Evolutionary conservation across 1,140 invertebrate species (phyloP).

Genomic region (Achatina immaculata): DNA sequence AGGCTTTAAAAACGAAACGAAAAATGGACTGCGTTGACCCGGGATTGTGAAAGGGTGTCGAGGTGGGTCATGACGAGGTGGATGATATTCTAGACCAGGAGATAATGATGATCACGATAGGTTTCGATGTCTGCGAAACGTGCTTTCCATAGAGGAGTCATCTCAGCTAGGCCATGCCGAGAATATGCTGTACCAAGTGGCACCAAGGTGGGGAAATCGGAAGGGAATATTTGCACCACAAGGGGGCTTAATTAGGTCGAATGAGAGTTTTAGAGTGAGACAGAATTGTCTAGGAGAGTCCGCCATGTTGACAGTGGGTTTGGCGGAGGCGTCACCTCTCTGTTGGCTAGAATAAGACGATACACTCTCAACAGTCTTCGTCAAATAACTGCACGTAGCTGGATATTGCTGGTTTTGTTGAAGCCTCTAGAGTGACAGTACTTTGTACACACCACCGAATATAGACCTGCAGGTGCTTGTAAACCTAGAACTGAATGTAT

Average conservation of each 20-base stretch:
- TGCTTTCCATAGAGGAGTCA: not conserved
- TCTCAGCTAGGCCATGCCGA: not conserved
- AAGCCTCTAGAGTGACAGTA: not conserved
- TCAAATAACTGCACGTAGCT: not conserved
- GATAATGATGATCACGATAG: conserved; percentile 7
- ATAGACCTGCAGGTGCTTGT: not conserved
- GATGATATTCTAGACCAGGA: not conserved
- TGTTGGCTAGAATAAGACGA: not conserved
- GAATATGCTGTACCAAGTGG: not conserved
- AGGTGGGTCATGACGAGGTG: not conserved
- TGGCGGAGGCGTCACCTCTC: not conserved
- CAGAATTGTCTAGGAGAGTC: not conserved
- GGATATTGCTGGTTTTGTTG: not conserved
- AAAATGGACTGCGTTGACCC: conserved; percentile 4
- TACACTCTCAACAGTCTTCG: not conserved
- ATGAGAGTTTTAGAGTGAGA: not conserved
- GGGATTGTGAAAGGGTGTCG: not conserved
- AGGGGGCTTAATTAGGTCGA: conserved; percentile 31
- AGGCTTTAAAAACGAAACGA: not conserved
- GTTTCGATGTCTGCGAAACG: conserved; percentile 12
- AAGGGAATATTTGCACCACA: conserved; percentile 12
- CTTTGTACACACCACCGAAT: too few species aligned
- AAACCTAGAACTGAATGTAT: not conserved
- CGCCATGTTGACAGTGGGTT: conserved; percentile 15
- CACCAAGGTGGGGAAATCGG: conserved; percentile 14